Percentiles rank a stretch among this genome's conserved stretches.
These are phyloP conservation scores for Riparia riparia DNA, from an alignment of 2,113 vertebrate genomes.

Conservation along the genomic window DNA sequence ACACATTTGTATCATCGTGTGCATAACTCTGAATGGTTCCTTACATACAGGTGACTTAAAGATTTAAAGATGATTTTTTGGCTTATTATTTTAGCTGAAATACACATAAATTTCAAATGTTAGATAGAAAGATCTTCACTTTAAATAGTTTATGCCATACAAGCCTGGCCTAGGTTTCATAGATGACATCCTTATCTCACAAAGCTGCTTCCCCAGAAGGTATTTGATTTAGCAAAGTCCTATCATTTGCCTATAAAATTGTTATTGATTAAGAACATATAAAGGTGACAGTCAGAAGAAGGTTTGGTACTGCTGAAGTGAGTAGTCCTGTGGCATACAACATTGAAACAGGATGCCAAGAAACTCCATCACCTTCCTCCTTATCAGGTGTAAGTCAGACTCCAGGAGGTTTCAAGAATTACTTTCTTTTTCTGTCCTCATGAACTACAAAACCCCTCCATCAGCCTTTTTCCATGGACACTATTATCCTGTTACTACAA, in stretches of 20 bases:
- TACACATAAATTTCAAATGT: neutral
- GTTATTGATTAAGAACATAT: neutral
- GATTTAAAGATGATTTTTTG: neutral
- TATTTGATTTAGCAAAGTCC: neutral
- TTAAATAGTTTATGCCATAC: neutral
- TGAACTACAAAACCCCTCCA: neutral
- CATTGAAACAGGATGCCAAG: neutral
- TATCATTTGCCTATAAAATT: neutral
- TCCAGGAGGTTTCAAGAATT: neutral
- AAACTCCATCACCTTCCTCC: neutral
- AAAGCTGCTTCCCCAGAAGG: neutral
- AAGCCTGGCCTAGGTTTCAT: neutral
- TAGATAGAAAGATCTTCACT: neutral
- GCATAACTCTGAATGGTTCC: neutral
- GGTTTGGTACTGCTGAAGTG: neutral
- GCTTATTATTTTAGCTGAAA: neutral
- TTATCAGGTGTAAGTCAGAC: neutral
- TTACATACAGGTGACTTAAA: neutral
- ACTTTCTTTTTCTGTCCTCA: neutral
- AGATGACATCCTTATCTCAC: neutral
- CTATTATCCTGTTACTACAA: neutral
- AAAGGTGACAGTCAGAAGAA: neutral
- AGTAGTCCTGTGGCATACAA: neutral
- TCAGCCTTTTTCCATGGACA: neutral
- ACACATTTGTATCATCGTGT: neutral